phyloP scores from a whole-genome alignment of 1,140 invertebrate genomes.

The Eumaeus atala region DNA sequence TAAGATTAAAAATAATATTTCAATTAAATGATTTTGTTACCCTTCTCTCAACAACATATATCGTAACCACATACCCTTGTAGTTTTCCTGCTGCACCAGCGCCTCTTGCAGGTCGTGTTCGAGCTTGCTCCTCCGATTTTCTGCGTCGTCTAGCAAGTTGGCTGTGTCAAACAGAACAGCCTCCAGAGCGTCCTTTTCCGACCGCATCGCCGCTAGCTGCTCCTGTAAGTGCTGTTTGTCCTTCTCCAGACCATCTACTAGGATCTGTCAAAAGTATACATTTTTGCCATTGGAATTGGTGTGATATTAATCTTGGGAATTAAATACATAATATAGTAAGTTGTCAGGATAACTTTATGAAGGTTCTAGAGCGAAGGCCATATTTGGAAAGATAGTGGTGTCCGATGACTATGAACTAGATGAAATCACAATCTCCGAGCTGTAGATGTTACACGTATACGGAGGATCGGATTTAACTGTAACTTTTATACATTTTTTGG shows the following conservation, averaged over 20 bases:
- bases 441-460: no score
- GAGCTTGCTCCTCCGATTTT: conserved; percentile 80
- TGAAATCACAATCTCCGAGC: no score
- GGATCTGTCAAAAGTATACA: conserved; percentile 70
- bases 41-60: no score
- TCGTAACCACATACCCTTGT: conserved; percentile 82
- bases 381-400: no score
- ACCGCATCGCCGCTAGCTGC: conserved; percentile 81
- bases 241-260: conserved; percentile 85
- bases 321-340: no score
- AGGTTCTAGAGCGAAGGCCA: no score
- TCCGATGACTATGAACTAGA: no score
- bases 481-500: no score
- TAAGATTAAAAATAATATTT: conserved; percentile 22
- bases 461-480: neutral
- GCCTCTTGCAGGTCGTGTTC: conserved; percentile 86
- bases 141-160: conserved; percentile 83
- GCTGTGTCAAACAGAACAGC: conserved; percentile 87
- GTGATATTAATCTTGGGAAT: no score
- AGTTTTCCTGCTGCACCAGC: conserved; percentile 82
- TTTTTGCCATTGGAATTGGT: no score
- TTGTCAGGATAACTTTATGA: no score
- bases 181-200: conserved; percentile 88
- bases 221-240: conserved; percentile 85
- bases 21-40: no score